Conservation (phyloP, 2,888 invertebrate genomes). For the Eugnorisma glareosa region DNA sequence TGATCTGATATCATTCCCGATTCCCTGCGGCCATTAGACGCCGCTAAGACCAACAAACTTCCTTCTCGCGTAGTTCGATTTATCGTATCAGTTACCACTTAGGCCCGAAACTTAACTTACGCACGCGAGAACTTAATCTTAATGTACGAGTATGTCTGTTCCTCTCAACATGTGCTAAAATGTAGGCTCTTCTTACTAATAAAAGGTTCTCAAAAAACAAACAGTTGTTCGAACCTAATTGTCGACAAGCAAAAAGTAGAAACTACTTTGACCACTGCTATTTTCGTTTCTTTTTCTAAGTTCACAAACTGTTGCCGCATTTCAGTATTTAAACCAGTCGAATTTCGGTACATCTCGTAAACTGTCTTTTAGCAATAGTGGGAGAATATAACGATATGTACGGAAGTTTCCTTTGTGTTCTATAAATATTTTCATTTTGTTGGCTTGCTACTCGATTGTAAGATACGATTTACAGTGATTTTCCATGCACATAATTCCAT, state of each 20-base stretch:
- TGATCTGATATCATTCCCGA: not conserved
- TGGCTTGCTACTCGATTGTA: not conserved
- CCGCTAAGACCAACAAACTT: conserved; percentile 46
- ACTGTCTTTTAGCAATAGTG: not conserved
- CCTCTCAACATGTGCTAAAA: conserved; percentile 2
- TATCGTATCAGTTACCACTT: conserved; percentile 57
- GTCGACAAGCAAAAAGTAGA: not conserved
- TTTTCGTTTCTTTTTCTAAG: too few species aligned
- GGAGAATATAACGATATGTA: not conserved
- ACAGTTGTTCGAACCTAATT: not conserved
- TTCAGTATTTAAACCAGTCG: too few species aligned
- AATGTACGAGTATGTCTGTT: conserved; percentile 8
- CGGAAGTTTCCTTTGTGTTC: not conserved
- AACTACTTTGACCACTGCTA: not conserved
- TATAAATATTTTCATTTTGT: not conserved
- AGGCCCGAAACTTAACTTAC: too few species aligned
- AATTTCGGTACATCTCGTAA: not conserved
- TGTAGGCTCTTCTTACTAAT: not conserved
- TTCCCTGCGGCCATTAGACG: conserved; percentile 28
- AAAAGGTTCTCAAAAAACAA: conserved; percentile 35
- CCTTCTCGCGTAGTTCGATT: conserved; percentile 23
- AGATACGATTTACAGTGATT: not conserved
- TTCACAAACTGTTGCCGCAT: too few species aligned
- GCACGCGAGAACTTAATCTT: conserved; percentile 27
- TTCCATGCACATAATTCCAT: not conserved